phyloP scores from a whole-genome alignment of 2,113 vertebrate genomes.

The Donacobius atricapilla region DNA sequence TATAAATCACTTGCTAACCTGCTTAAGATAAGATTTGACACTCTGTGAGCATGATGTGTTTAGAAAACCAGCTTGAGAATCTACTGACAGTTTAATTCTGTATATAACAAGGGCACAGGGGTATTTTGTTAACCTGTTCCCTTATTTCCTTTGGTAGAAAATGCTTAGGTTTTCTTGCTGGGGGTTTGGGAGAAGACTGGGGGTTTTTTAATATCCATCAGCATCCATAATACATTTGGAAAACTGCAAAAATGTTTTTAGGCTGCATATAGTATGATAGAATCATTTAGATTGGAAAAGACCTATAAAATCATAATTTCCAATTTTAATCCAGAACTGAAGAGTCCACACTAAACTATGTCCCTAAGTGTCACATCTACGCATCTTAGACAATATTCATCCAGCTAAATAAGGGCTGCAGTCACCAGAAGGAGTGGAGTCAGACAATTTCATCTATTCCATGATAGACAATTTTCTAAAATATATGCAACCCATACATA shows the following conservation, averaged over 20 bases:
- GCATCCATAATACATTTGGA: not conserved
- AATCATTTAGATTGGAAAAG: not conserved
- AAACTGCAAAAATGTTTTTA: not conserved
- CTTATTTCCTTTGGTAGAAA: not conserved
- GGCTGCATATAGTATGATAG: not conserved
- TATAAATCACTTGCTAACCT: not conserved
- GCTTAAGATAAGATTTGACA: not conserved
- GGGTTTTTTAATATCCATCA: not conserved
- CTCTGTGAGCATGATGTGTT: not conserved
- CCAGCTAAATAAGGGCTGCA: not conserved
- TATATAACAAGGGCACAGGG: not conserved
- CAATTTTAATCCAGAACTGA: not conserved
- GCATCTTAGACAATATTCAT: not conserved
- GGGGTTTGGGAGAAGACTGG: accelerated
- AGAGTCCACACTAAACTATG: not conserved
- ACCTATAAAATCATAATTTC: not conserved
- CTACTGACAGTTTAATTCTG: not conserved
- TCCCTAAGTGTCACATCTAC: not conserved
- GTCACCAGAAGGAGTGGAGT: not conserved
- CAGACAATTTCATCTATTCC: not conserved
- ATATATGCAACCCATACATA: not conserved
- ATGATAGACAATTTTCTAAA: not conserved
- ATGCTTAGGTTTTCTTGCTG: not conserved
- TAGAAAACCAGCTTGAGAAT: not conserved
- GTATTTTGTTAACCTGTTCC: not conserved